Evolutionary conservation across 2,113 vertebrate genomes (phyloP), one percentile per base, ranked within the genome.

Genomic region (Penelope pileata): DNA sequence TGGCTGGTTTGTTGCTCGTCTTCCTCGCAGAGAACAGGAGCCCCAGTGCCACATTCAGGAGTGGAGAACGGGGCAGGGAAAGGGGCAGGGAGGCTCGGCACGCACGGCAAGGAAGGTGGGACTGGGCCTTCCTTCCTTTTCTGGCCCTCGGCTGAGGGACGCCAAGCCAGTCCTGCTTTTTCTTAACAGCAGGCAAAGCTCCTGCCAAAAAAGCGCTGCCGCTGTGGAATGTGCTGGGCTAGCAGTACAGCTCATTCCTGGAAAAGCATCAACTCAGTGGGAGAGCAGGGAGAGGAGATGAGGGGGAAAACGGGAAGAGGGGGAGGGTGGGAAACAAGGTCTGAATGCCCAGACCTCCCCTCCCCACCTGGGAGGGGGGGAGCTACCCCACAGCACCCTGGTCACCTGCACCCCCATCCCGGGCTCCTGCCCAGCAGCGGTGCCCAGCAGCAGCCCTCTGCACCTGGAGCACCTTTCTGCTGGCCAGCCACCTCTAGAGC

Each of bases 231-330:
- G 97, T 97, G 96, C 97, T 97, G 91, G 88, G 90, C 94, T 86
- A 96, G 96, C 97, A 97, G 93, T 95, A 97, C 88, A 88, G 95
- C 90, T 96, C 95, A 97, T 97, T 97, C 96, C 96, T 97, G 97
- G 96, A 96, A 97, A 95, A 93, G 94, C 94, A 96, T 96, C 96
- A 97, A 93, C 96, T 94, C 96, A 92, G 96, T 84, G 2, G 90
- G 96, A 96, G 96, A 94, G 94, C 92, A 67, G 86, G 77, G 86
- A 96, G 72, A 95, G 73, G 80, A 91, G 96, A 94, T 95, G 62
- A 92, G 91, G 76, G 83, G 73, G 51, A 74, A 88, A 91, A 78
- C 1, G 53, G 64, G 84, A 62, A 77, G 70, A 93, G 90, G 92
- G 87, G 96, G 91, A 88, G 93, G 70, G 86, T 84, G 94, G 95